A percentile compares a stretch with the other conserved stretches of the same genome.
Evolutionary conservation across 2,113 vertebrate genomes (phyloP).

Genomic region (Naja naja): DNA sequence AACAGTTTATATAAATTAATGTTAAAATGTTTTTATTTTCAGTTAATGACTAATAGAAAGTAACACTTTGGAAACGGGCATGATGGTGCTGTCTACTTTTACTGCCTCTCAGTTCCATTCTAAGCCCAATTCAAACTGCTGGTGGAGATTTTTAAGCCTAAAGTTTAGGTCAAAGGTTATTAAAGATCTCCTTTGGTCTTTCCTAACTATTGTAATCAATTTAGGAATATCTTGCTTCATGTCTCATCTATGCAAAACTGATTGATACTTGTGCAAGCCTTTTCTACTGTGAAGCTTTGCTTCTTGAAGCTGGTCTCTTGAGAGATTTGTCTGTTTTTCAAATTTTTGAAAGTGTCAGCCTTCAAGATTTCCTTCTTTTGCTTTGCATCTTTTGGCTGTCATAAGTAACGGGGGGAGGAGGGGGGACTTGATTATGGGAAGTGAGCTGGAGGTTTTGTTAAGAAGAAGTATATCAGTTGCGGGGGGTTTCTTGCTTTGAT

Average conservation of each 20-base stretch:
- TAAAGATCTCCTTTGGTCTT: neutral
- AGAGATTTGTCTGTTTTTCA: neutral
- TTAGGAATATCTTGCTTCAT: neutral
- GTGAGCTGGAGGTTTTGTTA: no score
- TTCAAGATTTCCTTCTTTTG: no score
- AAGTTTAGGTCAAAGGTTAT: neutral
- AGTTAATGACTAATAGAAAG: neutral
- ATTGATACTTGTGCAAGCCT: neutral
- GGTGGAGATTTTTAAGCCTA: neutral
- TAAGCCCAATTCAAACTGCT: neutral
- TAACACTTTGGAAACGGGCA: neutral
- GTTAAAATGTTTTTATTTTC: neutral
- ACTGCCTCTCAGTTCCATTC: neutral
- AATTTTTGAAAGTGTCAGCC: no score
- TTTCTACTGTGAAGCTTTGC: neutral
- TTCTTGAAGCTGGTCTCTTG: neutral
- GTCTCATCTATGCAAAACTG: neutral
- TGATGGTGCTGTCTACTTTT: neutral
- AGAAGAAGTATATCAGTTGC: no score
- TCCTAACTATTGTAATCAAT: neutral
- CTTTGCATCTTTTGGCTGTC: no score
- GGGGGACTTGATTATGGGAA: no score
- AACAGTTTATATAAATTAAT: neutral
- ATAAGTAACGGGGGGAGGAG: no score
- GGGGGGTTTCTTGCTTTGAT: no score